These are phyloP conservation scores for Rhyacophila evoluta DNA, from an alignment of 2,888 invertebrate species.

Conservation along the genomic window DNA sequence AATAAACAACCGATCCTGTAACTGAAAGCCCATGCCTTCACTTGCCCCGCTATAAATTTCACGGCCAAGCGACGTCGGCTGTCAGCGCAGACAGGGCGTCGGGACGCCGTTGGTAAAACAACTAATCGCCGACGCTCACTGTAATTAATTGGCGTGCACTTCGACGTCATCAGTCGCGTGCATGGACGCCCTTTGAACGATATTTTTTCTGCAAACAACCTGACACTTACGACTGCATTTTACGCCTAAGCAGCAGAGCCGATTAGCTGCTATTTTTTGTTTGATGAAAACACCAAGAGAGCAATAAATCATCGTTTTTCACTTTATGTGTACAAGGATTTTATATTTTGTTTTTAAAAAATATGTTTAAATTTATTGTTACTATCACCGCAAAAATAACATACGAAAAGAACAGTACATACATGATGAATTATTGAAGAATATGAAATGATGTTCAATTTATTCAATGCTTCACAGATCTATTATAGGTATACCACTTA, in stretches of 20 bases:
- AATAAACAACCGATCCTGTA: constrained; percentile 51
- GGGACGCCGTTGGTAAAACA: constrained; percentile 34
- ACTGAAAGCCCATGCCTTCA: constrained; percentile 45
- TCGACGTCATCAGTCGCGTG: constrained; percentile 4
- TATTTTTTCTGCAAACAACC: not conserved
- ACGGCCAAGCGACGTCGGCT: constrained; percentile 50
- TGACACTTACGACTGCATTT: not conserved
- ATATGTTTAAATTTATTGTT: too few relatives aligned
- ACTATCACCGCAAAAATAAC: too few relatives aligned
- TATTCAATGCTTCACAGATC: too few relatives aligned
- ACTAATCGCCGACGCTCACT: constrained; percentile 28
- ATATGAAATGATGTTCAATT: too few relatives aligned
- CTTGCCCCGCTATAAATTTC: constrained; percentile 49
- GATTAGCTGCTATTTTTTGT: not conserved
- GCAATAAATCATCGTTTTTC: too few relatives aligned
- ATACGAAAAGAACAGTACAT: too few relatives aligned
- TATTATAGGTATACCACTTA: too few relatives aligned
- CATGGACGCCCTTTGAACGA: not conserved
- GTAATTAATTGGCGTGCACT: constrained; percentile 40
- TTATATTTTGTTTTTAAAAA: too few relatives aligned
- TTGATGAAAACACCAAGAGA: not conserved
- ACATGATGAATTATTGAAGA: too few relatives aligned
- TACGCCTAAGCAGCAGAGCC: not conserved
- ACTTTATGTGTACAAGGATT: not conserved
- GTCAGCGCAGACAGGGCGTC: constrained; percentile 43